phyloP scores from a whole-genome alignment of 2,888 invertebrate species.

The Drosophila percnosoma region DNA sequence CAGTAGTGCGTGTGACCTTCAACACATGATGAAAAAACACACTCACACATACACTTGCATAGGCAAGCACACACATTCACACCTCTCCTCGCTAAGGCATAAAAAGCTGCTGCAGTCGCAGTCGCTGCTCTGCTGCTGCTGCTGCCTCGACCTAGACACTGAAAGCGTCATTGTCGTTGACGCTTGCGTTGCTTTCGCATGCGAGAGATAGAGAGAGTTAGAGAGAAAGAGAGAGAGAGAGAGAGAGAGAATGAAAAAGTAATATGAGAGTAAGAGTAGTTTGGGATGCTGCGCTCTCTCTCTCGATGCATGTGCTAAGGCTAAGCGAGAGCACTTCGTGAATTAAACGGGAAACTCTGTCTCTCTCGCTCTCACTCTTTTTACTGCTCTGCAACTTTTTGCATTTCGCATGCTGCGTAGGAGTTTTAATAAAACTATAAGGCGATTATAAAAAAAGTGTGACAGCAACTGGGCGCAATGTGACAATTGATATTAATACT shows the following conservation, averaged over 20 bases:
- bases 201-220: not conserved
- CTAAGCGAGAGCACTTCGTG: conserved; percentile 32
- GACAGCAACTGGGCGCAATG: not conserved
- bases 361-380: not conserved
- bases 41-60: conserved; percentile 9
- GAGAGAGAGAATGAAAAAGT: not conserved
- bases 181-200: conserved; percentile 15
- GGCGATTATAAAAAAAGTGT: conserved; percentile 55
- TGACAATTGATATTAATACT: not conserved
- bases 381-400: conserved; percentile 16
- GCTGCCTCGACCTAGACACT: conserved; percentile 78
- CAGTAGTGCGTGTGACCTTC: conserved; percentile 38
- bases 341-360: conserved; percentile 37
- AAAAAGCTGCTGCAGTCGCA: conserved; percentile 36
- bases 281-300: conserved; percentile 18
- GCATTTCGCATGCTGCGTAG: conserved; percentile 39
- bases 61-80: conserved; percentile 15
- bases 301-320: conserved; percentile 48
- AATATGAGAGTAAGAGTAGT: not conserved
- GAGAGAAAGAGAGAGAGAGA: too few species aligned
- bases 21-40: conserved; percentile 11
- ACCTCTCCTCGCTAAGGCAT: conserved; percentile 10
- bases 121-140: conserved; percentile 9
- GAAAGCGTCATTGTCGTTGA: conserved; percentile 47
- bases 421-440: conserved; percentile 53